These are phyloP conservation scores for Turnix velox DNA, from an alignment of 2,113 vertebrate genomes.

Conservation along the genomic window DNA sequence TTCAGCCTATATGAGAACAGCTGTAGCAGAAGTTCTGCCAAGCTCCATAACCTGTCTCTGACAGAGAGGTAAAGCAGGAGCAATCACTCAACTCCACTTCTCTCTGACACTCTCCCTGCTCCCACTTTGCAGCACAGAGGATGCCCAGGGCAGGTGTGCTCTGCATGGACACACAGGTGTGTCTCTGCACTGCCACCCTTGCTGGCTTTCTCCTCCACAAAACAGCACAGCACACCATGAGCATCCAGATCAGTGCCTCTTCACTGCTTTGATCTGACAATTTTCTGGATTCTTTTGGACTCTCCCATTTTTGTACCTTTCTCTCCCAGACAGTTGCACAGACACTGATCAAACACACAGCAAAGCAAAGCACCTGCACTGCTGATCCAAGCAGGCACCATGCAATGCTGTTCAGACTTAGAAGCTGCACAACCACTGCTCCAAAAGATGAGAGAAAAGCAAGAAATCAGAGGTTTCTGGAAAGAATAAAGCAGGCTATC, in stretches of 20 bases:
- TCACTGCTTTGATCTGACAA: background rate
- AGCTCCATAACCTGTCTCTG: background rate
- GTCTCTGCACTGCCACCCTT: background rate
- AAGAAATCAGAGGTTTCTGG: background rate
- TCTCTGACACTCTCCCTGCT: background rate
- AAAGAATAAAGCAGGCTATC: background rate
- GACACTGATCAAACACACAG: background rate
- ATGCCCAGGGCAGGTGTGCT: background rate
- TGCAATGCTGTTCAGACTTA: too few relatives aligned
- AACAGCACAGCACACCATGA: background rate
- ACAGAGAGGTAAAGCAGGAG: background rate
- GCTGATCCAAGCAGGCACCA: background rate
- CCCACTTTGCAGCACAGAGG: background rate
- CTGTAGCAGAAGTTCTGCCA: background rate
- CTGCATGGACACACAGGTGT: background rate
- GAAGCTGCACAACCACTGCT: background rate
- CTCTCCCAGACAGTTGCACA: background rate
- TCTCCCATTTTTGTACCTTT: background rate
- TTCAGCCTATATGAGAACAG: background rate
- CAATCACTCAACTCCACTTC: rapidly evolving
- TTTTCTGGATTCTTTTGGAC: background rate
- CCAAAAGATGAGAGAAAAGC: background rate
- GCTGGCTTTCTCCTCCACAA: background rate
- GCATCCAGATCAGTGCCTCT: background rate
- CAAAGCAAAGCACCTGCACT: background rate